These are phyloP conservation scores for Limonius californicus DNA, from an alignment of 1,140 invertebrate species.

Conservation along the genomic window DNA sequence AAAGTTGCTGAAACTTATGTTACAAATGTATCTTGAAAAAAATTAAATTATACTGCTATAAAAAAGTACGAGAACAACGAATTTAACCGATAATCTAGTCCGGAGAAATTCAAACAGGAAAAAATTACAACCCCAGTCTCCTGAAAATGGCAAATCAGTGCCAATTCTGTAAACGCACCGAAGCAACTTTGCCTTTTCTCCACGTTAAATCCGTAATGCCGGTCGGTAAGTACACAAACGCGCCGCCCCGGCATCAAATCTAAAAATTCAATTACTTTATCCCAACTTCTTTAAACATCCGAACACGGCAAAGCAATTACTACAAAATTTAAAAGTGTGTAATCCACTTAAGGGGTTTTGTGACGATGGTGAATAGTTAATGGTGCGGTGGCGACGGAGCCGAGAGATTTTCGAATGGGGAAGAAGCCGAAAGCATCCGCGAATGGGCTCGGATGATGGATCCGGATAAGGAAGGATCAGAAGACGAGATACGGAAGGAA, in stretches of 20 bases:
- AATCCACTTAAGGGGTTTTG: constrained; percentile 31
- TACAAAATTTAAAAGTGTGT: constrained; percentile 31
- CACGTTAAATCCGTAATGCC: not conserved
- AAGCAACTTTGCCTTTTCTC: not conserved
- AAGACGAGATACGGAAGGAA: not conserved
- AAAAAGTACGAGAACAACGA: too few species aligned
- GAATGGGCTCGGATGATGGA: not conserved
- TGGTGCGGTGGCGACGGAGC: constrained; percentile 11
- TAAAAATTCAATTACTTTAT: constrained; percentile 18
- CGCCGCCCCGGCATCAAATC: not conserved
- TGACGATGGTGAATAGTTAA: constrained; percentile 27
- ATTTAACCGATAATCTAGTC: too few species aligned
- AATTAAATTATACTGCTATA: too few species aligned
- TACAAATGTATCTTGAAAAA: too few species aligned
- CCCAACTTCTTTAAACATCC: constrained; percentile 7
- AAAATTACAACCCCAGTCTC: too few species aligned
- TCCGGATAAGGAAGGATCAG: not conserved
- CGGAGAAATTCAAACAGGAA: too few species aligned
- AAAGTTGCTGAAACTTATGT: too few species aligned
- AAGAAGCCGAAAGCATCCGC: not conserved
- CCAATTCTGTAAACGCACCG: too few species aligned
- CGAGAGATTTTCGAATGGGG: not conserved
- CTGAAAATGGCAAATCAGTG: too few species aligned
- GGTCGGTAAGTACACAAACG: constrained; percentile 8
- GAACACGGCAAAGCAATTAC: constrained; percentile 34